Conservation (phyloP, 2,888 invertebrate species). For the Muscina levida region DNA sequence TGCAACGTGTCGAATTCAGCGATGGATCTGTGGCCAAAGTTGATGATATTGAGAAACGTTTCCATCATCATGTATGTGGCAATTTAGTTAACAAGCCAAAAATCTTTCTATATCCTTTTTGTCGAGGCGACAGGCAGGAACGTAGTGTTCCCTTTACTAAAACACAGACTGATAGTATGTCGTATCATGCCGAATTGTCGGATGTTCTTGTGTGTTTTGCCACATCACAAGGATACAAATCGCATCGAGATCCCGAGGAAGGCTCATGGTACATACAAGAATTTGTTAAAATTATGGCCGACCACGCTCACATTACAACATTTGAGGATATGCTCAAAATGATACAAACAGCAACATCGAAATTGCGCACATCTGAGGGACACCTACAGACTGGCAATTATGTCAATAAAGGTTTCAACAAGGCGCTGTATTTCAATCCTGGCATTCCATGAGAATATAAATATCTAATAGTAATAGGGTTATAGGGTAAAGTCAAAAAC, state of each 20-base stretch:
- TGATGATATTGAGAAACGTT: constrained; percentile 82
- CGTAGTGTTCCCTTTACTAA: constrained; percentile 69
- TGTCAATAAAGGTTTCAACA: constrained; percentile 85
- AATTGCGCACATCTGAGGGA: constrained; percentile 74
- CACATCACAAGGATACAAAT: constrained; percentile 81
- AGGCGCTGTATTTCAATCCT: constrained; percentile 85
- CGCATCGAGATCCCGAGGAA: constrained; percentile 82
- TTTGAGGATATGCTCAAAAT: constrained; percentile 85
- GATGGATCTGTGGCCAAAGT: constrained; percentile 82
- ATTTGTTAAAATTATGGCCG: constrained; percentile 84
- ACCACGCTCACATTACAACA: constrained; percentile 83
- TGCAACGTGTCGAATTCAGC: constrained; percentile 82
- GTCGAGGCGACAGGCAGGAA: constrained; percentile 80
- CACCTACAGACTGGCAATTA: constrained; percentile 84
- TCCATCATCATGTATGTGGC: constrained; percentile 82
- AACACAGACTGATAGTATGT: constrained; percentile 64
- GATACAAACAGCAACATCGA: constrained; percentile 81
- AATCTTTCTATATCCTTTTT: constrained; percentile 87
- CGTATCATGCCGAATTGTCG: constrained; percentile 73
- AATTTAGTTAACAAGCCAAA: constrained; percentile 84
- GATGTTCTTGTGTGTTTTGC: constrained; percentile 86
- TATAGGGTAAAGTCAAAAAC: no score
- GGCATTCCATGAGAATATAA: constrained; percentile 78
- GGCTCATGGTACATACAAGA: constrained; percentile 88
- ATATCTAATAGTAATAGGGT: no score